Evolutionary conservation across 2,888 invertebrate genomes (phyloP), one percentile per base, ranked within the genome.

Genomic region (Schizotus pectinicornis): DNA sequence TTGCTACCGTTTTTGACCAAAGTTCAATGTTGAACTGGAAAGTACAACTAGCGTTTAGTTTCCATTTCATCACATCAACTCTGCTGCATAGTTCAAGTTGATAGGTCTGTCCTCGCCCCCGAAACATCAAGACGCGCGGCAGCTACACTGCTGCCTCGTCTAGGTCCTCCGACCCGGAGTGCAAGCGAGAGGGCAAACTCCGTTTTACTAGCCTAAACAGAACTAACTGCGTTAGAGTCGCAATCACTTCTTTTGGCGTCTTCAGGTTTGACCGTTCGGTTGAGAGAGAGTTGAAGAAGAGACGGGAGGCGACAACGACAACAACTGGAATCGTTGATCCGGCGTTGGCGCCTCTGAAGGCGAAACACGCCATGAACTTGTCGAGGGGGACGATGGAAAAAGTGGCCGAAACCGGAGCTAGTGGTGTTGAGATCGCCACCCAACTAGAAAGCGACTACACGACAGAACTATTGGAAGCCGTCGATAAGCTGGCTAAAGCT

Each of bases 401-500:
- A 42, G 56, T 78, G 47, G 63, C 74, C 1, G 74, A 74, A 56
- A 72, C 76, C 6, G 70, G 69, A 31, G 74, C 74, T 0, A 76
- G 76, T 63, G 68, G 73, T 31, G 61, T 78, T 3, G 77, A 79
- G 59, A 72, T 78, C 9, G 52, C 64, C 7, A 61, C 69, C 6
- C 68, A 69, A 39, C 59, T 78, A 57, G 60, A 67, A 30, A 66
- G 57, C 35, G 67, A 74, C 41, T 72, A 71, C 3, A 74, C 77
- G 43, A 77, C 77, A n/a, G 80, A 81, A 39, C 65, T 81, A 11
- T 68, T 73, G 2, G 79, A 79, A 12, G 81, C 81, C 0, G 78
- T 79, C 2, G 78, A 80, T 32, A 78, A 77, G 45, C 67, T 80
- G n/a, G 78, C 80, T 0, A 79, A 76, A 65, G 81, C 81, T 7